Conservation (phyloP, 2,797 vertebrate genomes). For the Peromyscus nudipes region DNA sequence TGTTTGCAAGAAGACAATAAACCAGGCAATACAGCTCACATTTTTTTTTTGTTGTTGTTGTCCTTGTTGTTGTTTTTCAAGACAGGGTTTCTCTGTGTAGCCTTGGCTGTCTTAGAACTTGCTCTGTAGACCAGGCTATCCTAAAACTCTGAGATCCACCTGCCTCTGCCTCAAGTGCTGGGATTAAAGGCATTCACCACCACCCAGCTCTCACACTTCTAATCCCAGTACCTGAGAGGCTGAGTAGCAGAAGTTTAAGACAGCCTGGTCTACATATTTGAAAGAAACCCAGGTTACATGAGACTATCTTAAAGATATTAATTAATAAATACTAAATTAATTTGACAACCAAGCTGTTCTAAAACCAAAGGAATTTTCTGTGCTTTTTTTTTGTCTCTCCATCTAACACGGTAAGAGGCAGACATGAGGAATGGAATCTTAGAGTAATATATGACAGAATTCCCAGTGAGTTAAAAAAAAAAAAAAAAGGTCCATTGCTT, state of each 20-base stretch:
- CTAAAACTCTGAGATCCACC: neutral
- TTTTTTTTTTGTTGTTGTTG: neutral
- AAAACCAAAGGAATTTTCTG: conserved; percentile 25
- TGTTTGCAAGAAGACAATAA: neutral
- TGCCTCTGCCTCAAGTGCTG: neutral
- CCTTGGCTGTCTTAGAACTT: neutral
- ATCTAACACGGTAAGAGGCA: neutral
- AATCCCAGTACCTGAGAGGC: neutral
- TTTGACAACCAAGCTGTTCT: neutral
- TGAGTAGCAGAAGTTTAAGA: neutral
- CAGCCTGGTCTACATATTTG: neutral
- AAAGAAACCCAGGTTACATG: neutral
- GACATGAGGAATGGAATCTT: neutral
- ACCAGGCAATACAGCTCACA: neutral
- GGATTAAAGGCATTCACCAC: neutral
- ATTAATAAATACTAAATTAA: neutral
- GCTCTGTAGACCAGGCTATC: neutral
- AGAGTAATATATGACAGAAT: neutral
- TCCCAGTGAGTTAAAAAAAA: neutral
- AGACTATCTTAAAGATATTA: neutral
- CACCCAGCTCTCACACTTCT: neutral
- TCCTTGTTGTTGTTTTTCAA: neutral
- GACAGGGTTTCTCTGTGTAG: neutral
- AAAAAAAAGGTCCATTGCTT: neutral
- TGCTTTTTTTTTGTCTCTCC: neutral